phyloP scores from a whole-genome alignment of 2,113 vertebrate genomes.

The Mustela nigripes region DNA sequence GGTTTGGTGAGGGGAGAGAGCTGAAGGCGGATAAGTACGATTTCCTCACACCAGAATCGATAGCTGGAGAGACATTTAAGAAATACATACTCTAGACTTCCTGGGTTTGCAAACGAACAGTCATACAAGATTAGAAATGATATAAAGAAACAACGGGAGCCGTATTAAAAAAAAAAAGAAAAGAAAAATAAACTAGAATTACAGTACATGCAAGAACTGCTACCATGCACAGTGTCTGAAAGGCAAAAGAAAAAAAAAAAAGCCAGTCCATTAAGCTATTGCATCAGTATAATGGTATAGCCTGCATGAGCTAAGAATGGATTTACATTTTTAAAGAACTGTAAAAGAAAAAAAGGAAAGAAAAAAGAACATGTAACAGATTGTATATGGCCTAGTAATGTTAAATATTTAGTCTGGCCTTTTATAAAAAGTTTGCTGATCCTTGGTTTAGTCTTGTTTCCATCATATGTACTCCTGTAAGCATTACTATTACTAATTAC shows the following conservation, averaged over 20 bases:
- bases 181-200: not conserved
- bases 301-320: not conserved
- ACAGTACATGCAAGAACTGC: not conserved
- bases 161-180: not conserved
- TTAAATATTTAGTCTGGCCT: constrained; percentile 7
- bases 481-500: not conserved
- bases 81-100: constrained; percentile 80
- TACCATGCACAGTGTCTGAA: not conserved
- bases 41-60: constrained; percentile 83
- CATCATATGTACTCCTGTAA: not conserved
- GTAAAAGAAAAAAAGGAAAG: not conserved
- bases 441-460: not conserved
- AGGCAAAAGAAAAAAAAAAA: not conserved
- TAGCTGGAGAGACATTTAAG: constrained; percentile 81
- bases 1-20: constrained; percentile 74
- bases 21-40: constrained; percentile 73
- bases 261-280: not conserved
- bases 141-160: constrained; percentile 73
- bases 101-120: constrained; percentile 77
- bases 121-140: constrained; percentile 72
- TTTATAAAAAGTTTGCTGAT: not conserved
- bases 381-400: not conserved
- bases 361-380: not conserved
- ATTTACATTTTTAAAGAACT: not conserved
- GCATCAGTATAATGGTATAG: not conserved